Evolutionary conservation across 2,888 invertebrate genomes (phyloP).

Genomic region (Mimumesa dahlbomi): DNA sequence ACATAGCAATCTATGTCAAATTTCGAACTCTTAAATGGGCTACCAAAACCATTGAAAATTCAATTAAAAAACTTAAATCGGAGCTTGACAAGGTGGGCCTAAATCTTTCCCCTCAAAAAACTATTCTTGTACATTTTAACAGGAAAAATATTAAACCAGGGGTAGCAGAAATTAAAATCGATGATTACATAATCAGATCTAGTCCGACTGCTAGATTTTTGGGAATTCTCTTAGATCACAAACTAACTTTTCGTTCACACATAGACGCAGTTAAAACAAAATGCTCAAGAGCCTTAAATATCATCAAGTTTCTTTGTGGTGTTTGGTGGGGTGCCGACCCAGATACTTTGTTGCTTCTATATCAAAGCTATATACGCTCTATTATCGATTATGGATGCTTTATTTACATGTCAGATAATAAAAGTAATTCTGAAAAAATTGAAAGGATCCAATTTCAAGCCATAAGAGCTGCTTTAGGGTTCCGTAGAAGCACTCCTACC

Average conservation of each 20-base stretch:
- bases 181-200: not conserved
- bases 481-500: not conserved
- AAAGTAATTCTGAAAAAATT: not conserved
- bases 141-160: not conserved
- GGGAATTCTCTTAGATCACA: not conserved
- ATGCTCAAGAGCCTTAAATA: not conserved
- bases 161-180: not conserved
- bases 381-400: not conserved
- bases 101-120: constrained; percentile 1
- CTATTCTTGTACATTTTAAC: constrained; percentile 3
- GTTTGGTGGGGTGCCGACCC: constrained; percentile 1
- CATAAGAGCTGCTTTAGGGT: not conserved
- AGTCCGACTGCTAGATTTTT: not conserved
- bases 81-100: not conserved
- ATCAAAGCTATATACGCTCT: not conserved
- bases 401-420: not conserved
- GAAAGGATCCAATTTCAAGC: not conserved
- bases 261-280: not conserved
- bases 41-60: not conserved
- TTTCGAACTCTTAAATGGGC: not conserved
- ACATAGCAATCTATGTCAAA: constrained; percentile 8
- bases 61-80: not conserved
- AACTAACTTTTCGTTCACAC: not conserved
- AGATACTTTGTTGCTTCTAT: not conserved
- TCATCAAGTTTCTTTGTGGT: constrained; percentile 5